A percentile compares a stretch with the other conserved stretches of the same genome.
These are phyloP conservation scores for Trachymyrmex septentrionalis DNA, from an alignment of 1,140 invertebrate genomes.

Conservation along the genomic window DNA sequence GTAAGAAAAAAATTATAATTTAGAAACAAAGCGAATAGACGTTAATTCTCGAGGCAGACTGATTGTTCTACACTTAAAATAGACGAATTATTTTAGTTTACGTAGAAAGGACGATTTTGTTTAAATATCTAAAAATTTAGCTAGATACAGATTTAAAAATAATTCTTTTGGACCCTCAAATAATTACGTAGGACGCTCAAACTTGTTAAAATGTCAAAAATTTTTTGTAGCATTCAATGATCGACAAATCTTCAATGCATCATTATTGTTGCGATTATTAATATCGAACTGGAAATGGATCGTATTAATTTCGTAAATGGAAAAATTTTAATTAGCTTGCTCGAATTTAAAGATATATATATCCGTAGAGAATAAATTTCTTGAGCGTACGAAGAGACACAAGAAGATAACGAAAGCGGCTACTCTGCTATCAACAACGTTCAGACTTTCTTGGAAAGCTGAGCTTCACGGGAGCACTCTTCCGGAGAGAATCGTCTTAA, in stretches of 20 bases:
- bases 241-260: not conserved
- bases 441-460: slow-evolving; percentile 27
- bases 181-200: too few relatives aligned
- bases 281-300: not conserved
- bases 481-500: slow-evolving; percentile 47
- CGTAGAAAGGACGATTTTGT: not conserved
- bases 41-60: not conserved
- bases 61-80: not conserved
- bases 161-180: too few relatives aligned
- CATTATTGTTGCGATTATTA: not conserved
- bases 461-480: slow-evolving; percentile 42
- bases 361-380: not conserved
- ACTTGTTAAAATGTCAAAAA: too few relatives aligned
- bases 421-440: slow-evolving; percentile 35
- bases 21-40: not conserved
- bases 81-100: not conserved
- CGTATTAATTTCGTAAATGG: not conserved
- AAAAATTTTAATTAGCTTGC: not conserved
- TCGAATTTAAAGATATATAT: not conserved
- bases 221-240: not conserved
- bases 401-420: slow-evolving; percentile 3
- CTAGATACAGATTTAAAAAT: too few relatives aligned
- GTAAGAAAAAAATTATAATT: not conserved
- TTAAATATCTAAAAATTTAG: too few relatives aligned
- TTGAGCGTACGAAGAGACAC: not conserved